A percentile compares a stretch with the other conserved stretches of the same genome.
Conservation (phyloP, 2,888 invertebrate genomes). For the Rugalucina vietnamica region DNA sequence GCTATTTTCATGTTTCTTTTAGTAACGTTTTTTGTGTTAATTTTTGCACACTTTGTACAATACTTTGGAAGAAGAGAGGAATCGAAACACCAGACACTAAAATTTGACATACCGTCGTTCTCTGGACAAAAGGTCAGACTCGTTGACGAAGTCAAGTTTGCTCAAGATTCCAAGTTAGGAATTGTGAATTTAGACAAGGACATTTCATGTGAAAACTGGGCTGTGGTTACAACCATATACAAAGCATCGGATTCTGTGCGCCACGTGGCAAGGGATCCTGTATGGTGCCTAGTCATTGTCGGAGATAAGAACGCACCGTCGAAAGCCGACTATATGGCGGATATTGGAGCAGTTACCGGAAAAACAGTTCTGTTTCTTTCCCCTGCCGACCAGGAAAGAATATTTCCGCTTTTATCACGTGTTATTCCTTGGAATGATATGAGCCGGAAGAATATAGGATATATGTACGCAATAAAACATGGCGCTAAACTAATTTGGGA, state of each 20-base stretch:
- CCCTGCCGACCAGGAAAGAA: background rate
- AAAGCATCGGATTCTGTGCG: constrained; percentile 9
- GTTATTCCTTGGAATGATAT: constrained; percentile 23
- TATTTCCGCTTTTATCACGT: constrained; percentile 15
- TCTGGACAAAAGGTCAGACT: too few relatives aligned
- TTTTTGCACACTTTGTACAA: too few relatives aligned
- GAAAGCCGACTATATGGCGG: background rate
- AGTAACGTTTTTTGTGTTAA: too few relatives aligned
- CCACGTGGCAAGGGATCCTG: background rate
- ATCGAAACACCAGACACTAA: too few relatives aligned
- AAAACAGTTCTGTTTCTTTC: background rate
- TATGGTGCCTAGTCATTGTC: constrained; percentile 24
- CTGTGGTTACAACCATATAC: constrained; percentile 24
- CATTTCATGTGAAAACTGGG: background rate
- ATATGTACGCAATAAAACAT: constrained; percentile 41
- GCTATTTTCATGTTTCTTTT: too few relatives aligned
- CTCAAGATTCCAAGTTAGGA: too few relatives aligned
- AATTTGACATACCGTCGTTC: too few relatives aligned
- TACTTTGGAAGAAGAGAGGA: too few relatives aligned
- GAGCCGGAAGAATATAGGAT: constrained; percentile 45
- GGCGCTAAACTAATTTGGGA: constrained; percentile 38
- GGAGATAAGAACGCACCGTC: constrained; percentile 10
- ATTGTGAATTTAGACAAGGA: background rate
- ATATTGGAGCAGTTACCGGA: background rate
- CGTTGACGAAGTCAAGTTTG: too few relatives aligned